These are phyloP conservation scores for Asobara japonica DNA, from an alignment of 1,140 invertebrate species.

Conservation along the genomic window DNA sequence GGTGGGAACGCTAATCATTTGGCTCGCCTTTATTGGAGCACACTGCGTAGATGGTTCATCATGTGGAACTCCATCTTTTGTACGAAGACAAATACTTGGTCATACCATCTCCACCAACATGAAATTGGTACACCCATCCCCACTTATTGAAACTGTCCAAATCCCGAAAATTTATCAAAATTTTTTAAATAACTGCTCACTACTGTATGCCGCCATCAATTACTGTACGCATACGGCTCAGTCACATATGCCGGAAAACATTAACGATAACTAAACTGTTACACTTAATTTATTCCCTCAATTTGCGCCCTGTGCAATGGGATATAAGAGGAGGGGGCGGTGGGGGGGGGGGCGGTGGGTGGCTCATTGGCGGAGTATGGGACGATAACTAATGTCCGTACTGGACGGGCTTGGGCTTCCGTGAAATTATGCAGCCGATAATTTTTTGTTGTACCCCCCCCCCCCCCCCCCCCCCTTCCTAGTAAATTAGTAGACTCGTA, in stretches of 20 bases:
- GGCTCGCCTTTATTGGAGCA: not conserved
- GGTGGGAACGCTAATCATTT: not conserved
- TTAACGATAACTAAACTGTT: constrained; percentile 36
- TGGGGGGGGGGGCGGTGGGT: not conserved
- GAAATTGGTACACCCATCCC: too few species aligned
- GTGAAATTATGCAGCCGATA: constrained; percentile 43
- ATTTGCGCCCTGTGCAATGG: constrained; percentile 27
- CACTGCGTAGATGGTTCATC: not conserved
- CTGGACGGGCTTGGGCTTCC: constrained; percentile 21
- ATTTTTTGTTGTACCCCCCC: constrained; percentile 39
- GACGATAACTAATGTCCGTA: constrained; percentile 39
- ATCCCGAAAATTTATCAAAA: too few species aligned
- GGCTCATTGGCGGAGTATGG: constrained; percentile 25
- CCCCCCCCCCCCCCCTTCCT: too few species aligned
- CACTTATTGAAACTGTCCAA: too few species aligned
- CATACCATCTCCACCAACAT: too few species aligned
- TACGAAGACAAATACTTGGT: not conserved
- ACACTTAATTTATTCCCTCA: constrained; percentile 41
- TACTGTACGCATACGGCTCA: constrained; percentile 14
- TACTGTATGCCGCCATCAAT: too few species aligned
- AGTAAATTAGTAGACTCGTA: constrained; percentile 21
- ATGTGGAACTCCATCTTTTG: not conserved
- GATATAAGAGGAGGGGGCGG: not conserved
- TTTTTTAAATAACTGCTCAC: too few species aligned
- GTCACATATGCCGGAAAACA: constrained; percentile 19